phyloP scores from a whole-genome alignment of 2,797 vertebrate species.

The Rhinogobio ventralis region DNA sequence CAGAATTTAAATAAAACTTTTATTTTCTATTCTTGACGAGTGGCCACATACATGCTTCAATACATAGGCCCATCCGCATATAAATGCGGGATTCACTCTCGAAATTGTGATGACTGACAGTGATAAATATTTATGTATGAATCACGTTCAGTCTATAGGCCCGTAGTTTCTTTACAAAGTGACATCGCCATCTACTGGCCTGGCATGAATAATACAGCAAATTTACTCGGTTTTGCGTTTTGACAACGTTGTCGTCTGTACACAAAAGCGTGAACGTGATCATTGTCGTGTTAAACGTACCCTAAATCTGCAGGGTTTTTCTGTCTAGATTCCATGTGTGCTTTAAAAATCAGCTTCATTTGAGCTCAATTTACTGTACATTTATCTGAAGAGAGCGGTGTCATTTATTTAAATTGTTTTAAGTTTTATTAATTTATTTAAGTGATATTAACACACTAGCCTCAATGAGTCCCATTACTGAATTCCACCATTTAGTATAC shows the following conservation, averaged over 20 bases:
- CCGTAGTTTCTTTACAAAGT: too few relatives aligned
- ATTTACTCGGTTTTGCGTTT: not conserved
- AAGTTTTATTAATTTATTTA: not conserved
- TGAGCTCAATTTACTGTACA: not conserved
- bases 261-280: too few relatives aligned
- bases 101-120: too few relatives aligned
- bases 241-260: not conserved
- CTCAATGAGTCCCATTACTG: not conserved
- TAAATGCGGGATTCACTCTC: too few relatives aligned
- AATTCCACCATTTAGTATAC: not conserved
- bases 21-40: too few relatives aligned
- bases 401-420: not conserved
- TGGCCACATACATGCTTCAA: too few relatives aligned
- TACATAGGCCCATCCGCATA: too few relatives aligned
- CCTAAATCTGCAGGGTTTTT: not conserved
- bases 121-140: too few relatives aligned
- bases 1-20: too few relatives aligned
- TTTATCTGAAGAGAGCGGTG: not conserved
- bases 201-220: not conserved
- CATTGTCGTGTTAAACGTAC: not conserved
- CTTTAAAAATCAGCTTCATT: not conserved
- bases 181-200: not conserved
- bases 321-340: not conserved
- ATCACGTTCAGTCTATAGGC: too few relatives aligned
- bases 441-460: not conserved